Percentiles rank a stretch among this genome's conserved stretches.
phyloP scores from a whole-genome alignment of 2,888 invertebrate genomes.

The Scaptomyza cyrtandrae region DNA sequence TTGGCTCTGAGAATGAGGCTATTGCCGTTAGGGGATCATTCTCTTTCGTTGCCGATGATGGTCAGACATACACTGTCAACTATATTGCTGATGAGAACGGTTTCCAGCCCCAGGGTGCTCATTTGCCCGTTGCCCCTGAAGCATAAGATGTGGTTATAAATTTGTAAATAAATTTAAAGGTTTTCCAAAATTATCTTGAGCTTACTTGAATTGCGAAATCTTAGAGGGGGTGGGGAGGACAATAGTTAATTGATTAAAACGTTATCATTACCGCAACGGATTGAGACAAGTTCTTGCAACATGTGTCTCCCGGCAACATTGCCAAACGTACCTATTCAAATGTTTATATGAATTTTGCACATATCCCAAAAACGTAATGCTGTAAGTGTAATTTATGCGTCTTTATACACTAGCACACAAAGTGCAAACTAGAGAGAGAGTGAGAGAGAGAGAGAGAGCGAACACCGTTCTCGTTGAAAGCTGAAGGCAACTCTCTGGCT shows the following conservation, averaged over 20 bases:
- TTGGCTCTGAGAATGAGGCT: conserved; percentile 63
- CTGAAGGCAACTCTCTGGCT: conserved; percentile 32
- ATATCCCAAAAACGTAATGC: conserved; percentile 45
- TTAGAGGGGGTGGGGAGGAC: too few relatives aligned
- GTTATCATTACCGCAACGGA: too few relatives aligned
- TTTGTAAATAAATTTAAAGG: conserved; percentile 31
- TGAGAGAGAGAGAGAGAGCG: conserved; percentile 53
- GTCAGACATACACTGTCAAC: conserved; percentile 62
- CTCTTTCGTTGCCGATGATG: conserved; percentile 65
- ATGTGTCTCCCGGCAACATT: too few relatives aligned
- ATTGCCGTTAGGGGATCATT: conserved; percentile 70
- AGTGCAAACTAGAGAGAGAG: conserved; percentile 21
- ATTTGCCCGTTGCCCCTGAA: conserved; percentile 62
- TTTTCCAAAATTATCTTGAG: conserved; percentile 44
- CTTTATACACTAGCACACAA: conserved; percentile 46
- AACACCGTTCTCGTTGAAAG: conserved; percentile 51
- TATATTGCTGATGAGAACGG: conserved; percentile 85
- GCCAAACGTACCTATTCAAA: conserved; percentile 6
- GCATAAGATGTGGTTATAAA: conserved; percentile 9
- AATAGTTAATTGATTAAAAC: too few relatives aligned
- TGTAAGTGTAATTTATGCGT: conserved; percentile 77
- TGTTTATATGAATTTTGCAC: conserved; percentile 47
- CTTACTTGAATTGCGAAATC: neutral
- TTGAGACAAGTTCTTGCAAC: conserved; percentile 11
- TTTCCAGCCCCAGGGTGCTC: conserved; percentile 84